Conservation (phyloP, 2,113 vertebrate species). For the Perca fluviatilis region DNA sequence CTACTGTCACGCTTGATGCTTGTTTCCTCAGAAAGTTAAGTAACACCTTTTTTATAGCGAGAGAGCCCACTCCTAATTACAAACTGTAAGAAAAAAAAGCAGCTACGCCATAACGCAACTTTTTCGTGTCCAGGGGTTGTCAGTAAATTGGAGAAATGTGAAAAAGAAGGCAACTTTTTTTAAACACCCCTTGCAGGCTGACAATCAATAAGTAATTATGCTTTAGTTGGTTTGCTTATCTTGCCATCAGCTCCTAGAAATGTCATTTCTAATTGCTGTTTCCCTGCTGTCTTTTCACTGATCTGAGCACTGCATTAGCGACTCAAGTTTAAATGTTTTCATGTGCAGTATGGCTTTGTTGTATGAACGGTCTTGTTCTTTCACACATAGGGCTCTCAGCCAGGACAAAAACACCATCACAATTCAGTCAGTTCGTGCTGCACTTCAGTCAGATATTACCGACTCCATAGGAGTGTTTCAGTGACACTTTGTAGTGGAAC, state of each 20-base stretch:
- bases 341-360: neutral
- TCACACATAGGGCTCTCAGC: neutral
- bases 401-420: neutral
- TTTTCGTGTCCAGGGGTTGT: neutral
- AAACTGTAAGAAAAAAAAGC: neutral
- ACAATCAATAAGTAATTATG: neutral
- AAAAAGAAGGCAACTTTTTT: neutral
- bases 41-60: neutral
- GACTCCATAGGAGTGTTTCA: neutral
- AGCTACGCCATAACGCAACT: neutral
- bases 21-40: neutral
- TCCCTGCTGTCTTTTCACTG: slow-evolving; percentile 10
- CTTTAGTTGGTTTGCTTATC: neutral
- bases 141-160: neutral
- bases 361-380: neutral
- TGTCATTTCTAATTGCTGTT: slow-evolving; percentile 3
- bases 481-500: neutral
- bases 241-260: neutral
- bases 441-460: neutral
- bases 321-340: neutral
- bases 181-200: neutral
- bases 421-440: neutral
- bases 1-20: neutral
- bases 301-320: neutral
- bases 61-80: neutral